A percentile compares a stretch with the other conserved stretches of the same genome.
phyloP scores from a whole-genome alignment of 2,888 invertebrate species.

The Luperina testacea region DNA sequence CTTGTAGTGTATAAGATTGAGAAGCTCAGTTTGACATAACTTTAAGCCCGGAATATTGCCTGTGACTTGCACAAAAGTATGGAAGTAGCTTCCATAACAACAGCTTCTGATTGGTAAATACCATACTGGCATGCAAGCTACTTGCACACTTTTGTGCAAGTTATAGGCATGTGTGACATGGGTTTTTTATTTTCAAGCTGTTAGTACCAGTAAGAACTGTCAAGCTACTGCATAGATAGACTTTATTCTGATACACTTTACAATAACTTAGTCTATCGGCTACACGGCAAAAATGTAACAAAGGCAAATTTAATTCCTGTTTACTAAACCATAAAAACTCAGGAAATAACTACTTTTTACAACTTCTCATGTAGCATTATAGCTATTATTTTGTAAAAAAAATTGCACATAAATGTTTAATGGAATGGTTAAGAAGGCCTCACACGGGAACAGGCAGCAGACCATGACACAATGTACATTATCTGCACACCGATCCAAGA shows the following conservation, averaged over 20 bases:
- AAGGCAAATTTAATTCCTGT: slow-evolving; percentile 30
- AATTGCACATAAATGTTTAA: slow-evolving; percentile 61
- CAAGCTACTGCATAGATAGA: neutral
- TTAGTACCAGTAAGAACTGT: neutral
- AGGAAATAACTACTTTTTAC: slow-evolving; percentile 31
- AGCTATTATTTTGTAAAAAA: slow-evolving; percentile 41
- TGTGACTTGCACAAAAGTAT: neutral
- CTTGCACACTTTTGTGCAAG: neutral
- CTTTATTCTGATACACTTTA: neutral
- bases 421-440: slow-evolving; percentile 51
- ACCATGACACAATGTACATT: slow-evolving; percentile 66
- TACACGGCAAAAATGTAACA: slow-evolving; percentile 12
- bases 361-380: slow-evolving; percentile 28
- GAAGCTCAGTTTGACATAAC: neutral
- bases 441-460: slow-evolving; percentile 68
- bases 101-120: neutral
- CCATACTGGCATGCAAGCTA: neutral
- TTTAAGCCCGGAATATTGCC: neutral
- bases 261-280: neutral
- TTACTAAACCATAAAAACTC: slow-evolving; percentile 36
- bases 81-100: neutral
- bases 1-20: neutral
- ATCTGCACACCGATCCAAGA: slow-evolving; percentile 57
- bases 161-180: neutral
- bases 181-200: neutral